A percentile compares a stretch with the other conserved stretches of the same genome.
phyloP scores from a whole-genome alignment of 2,888 invertebrate species.

The Cerastis rubricosa region DNA sequence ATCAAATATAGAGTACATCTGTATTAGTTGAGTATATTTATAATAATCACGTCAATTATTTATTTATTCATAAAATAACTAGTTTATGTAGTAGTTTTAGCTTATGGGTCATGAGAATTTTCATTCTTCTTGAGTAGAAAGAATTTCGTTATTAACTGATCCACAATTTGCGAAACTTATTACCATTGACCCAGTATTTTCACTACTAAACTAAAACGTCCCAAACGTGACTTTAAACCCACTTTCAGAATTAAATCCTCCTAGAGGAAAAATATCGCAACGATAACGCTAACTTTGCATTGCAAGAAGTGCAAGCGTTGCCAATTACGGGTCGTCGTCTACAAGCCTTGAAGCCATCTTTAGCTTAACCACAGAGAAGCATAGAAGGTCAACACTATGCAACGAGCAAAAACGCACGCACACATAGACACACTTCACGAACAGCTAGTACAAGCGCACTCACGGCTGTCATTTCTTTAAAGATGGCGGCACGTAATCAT shows the following conservation, averaged over 20 bases:
- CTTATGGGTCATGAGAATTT: background rate
- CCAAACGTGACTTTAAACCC: constrained; percentile 19
- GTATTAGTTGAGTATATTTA: background rate
- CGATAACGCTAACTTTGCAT: constrained; percentile 54
- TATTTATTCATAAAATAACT: background rate
- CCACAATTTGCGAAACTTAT: background rate
- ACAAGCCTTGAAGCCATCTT: constrained; percentile 45
- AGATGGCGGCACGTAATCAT: background rate
- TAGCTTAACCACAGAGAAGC: constrained; percentile 7
- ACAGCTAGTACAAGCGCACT: background rate
- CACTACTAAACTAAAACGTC: constrained; percentile 24
- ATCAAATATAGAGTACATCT: background rate
- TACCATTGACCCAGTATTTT: background rate
- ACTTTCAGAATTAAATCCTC: constrained; percentile 29
- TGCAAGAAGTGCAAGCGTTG: constrained; percentile 55
- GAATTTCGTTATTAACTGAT: background rate
- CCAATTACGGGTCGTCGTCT: constrained; percentile 58
- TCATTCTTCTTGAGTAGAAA: background rate
- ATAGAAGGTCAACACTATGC: constrained; percentile 3
- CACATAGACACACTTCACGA: background rate
- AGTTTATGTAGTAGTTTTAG: background rate
- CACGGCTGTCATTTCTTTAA: background rate
- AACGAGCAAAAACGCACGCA: background rate
- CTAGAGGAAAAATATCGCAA: constrained; percentile 47
- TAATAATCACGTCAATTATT: no score